A percentile compares a stretch with the other conserved stretches of the same genome.
These are phyloP conservation scores for Pluvialis apricaria DNA, from an alignment of 2,113 vertebrate species.

Conservation along the genomic window DNA sequence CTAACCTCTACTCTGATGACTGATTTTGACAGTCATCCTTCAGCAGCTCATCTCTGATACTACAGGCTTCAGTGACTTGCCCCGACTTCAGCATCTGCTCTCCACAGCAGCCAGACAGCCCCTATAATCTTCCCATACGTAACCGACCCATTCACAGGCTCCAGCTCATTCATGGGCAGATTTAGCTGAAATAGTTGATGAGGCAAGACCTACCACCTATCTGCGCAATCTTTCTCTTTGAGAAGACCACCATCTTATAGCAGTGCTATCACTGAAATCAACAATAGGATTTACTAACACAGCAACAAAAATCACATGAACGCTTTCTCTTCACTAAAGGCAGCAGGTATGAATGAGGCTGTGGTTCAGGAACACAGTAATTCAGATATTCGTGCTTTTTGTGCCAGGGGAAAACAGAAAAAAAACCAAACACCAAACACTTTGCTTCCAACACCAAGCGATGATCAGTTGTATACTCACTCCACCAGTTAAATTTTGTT, in stretches of 20 bases:
- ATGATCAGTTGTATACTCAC: not conserved
- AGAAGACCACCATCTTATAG: not conserved
- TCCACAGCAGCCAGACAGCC: not conserved
- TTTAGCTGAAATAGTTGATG: not conserved
- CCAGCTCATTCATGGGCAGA: not conserved
- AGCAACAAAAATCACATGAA: not conserved
- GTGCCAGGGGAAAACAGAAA: not conserved
- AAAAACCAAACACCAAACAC: fast-evolving
- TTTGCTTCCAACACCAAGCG: not conserved
- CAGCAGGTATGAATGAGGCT: not conserved
- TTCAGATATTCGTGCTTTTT: not conserved
- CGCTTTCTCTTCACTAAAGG: not conserved
- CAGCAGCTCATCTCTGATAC: not conserved
- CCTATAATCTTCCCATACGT: not conserved
- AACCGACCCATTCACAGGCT: not conserved
- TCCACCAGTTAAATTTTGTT: not conserved
- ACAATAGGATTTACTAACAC: not conserved
- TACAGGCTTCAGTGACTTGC: not conserved
- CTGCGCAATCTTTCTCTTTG: not conserved
- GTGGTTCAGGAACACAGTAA: not conserved
- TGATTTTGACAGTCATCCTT: not conserved
- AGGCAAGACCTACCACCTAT: not conserved
- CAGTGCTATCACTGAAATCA: not conserved
- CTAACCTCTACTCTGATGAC: not conserved
- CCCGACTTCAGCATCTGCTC: not conserved